These are phyloP conservation scores for Pomatorhinus ruficollis DNA, from an alignment of 2,113 vertebrate genomes.

Conservation along the genomic window DNA sequence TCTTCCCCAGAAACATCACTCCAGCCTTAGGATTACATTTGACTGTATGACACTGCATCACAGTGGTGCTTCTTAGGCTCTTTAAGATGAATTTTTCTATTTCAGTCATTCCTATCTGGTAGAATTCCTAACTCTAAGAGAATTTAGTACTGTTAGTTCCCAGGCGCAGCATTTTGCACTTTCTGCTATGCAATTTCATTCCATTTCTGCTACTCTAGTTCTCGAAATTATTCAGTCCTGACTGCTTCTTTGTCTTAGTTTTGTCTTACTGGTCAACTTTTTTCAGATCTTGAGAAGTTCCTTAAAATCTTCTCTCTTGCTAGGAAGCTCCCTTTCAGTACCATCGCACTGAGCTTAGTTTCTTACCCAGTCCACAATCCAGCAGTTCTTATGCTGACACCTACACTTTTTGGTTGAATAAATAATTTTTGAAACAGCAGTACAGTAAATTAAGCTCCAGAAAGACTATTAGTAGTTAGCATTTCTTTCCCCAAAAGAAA, in stretches of 20 bases:
- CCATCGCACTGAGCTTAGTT: background rate
- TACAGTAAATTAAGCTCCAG: background rate
- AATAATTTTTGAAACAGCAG: background rate
- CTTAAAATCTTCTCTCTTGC: background rate
- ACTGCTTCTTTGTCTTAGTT: background rate
- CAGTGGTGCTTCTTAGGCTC: background rate
- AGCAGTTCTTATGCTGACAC: background rate
- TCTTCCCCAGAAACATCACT: background rate
- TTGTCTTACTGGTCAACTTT: background rate
- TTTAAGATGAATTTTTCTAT: slow-evolving; percentile 4
- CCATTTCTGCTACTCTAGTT: background rate
- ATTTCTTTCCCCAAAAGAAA: background rate
- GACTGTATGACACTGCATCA: background rate
- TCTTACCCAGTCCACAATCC: background rate
- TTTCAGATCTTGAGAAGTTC: background rate
- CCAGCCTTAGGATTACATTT: background rate
- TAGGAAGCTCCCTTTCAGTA: background rate
- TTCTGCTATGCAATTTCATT: slow-evolving; percentile 10
- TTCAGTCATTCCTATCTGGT: background rate
- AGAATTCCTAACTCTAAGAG: background rate
- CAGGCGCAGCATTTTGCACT: background rate
- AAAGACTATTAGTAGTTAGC: background rate
- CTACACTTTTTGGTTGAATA: background rate
- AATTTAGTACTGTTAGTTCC: background rate
- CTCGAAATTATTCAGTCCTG: background rate